phyloP scores from a whole-genome alignment of 2,888 invertebrate genomes.

The Argyresthia albistria region DNA sequence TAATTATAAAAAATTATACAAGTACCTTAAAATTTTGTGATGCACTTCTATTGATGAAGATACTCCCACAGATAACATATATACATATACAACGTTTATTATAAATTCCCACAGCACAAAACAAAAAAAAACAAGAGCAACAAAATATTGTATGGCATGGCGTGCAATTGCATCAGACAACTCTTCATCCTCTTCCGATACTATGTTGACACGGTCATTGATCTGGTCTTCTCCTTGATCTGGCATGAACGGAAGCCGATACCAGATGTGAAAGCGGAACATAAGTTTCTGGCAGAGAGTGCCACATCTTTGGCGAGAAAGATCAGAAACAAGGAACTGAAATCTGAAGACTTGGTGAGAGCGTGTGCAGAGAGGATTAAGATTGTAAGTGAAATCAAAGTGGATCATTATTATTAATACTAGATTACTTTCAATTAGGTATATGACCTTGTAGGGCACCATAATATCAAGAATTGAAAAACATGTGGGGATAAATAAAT shows the following conservation, averaged over 20 bases:
- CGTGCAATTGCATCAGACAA: constrained; percentile 37
- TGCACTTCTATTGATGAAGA: neutral
- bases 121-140: constrained; percentile 33
- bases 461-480: no score
- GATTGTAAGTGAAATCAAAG: constrained; percentile 59
- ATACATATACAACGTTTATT: neutral
- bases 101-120: constrained; percentile 4
- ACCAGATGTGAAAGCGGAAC: constrained; percentile 43
- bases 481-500: no score
- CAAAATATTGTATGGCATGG: constrained; percentile 44
- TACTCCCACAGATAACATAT: neutral
- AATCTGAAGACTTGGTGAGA: constrained; percentile 78
- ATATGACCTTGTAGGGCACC: no score
- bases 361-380: constrained; percentile 85
- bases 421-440: no score
- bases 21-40: neutral
- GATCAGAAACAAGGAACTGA: constrained; percentile 75
- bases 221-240: constrained; percentile 37
- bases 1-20: no score
- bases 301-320: constrained; percentile 77
- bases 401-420: no score
- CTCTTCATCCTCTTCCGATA: constrained; percentile 36
- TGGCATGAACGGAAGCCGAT: constrained; percentile 41
- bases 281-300: constrained; percentile 66
- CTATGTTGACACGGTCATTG: constrained; percentile 43